These are phyloP conservation scores for Meriones psammophilus DNA, from an alignment of 2,797 vertebrate species.

Conservation along the genomic window DNA sequence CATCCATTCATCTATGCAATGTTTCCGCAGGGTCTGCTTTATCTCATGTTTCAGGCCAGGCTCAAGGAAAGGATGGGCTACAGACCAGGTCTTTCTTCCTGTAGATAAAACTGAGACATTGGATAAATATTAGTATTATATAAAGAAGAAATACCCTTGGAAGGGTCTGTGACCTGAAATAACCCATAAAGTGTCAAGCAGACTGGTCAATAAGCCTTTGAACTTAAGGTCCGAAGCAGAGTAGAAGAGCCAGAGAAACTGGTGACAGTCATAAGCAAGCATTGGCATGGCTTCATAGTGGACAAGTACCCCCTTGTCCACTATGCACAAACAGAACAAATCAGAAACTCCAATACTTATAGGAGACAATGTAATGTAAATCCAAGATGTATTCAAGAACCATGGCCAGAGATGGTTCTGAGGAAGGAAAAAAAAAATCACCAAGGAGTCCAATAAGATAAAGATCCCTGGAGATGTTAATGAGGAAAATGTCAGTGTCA, in stretches of 20 bases:
- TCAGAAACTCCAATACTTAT: neutral
- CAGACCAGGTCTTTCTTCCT: neutral
- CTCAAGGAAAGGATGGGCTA: neutral
- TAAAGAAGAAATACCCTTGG: neutral
- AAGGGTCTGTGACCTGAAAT: conserved; percentile 73
- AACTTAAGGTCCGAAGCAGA: neutral
- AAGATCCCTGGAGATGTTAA: neutral
- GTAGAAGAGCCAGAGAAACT: conserved; percentile 13
- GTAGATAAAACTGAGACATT: neutral
- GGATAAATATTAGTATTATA: neutral
- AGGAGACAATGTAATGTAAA: neutral
- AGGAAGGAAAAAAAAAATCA: neutral
- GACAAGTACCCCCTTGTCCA: neutral
- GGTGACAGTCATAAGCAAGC: neutral
- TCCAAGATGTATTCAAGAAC: neutral
- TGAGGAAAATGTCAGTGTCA: neutral
- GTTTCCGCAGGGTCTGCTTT: neutral
- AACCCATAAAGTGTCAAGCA: neutral
- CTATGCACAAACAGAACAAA: neutral
- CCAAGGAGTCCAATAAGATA: neutral
- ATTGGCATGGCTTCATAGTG: neutral
- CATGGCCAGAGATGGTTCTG: neutral
- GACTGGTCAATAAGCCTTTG: neutral
- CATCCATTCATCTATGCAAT: neutral
- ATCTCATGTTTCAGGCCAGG: neutral